Conservation (phyloP, 2,113 vertebrate genomes). For the western clawed frog (Xenopus tropicalis) region UCB_Xtro_10.0 CM004443.2:14664001-14664500, state of each 20-base stretch:
- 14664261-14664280: neutral
- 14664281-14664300: too few species aligned
- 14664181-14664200: conserved; percentile 11
- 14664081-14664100: conserved; percentile 60
- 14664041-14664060: conserved; percentile 47
- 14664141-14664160: neutral
- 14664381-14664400: too few species aligned
- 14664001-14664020: conserved; percentile 38
- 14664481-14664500: too few species aligned
- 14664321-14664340: too few species aligned
- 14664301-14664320: too few species aligned
- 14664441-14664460: too few species aligned
- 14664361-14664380: too few species aligned
- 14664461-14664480: too few species aligned
- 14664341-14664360: too few species aligned
- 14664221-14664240: neutral
- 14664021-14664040: conserved; percentile 47
- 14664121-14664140: neutral
- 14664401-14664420: too few species aligned
- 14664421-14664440: too few species aligned
- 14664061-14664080: conserved; percentile 65
- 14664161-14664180: neutral
- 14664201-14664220: conserved; percentile 14
- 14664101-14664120: neutral
- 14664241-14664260: neutral